phyloP scores from a whole-genome alignment of 2,797 vertebrate genomes.

The Rhinogobio ventralis region DNA sequence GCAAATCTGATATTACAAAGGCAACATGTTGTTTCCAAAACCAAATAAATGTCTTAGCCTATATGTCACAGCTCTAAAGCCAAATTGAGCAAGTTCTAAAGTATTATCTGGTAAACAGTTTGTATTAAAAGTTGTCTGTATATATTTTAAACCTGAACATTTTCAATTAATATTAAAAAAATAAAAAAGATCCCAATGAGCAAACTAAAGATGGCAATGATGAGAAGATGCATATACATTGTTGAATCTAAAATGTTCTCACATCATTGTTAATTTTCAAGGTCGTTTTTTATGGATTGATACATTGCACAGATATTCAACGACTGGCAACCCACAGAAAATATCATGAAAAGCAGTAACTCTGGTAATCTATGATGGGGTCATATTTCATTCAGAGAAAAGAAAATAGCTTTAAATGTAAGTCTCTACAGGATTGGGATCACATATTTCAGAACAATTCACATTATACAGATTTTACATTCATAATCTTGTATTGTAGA shows the following conservation, averaged over 20 bases:
- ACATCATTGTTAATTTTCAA: neutral
- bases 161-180: neutral
- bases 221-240: too few relatives aligned
- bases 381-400: slow-evolving; percentile 21
- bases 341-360: neutral
- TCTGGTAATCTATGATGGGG: neutral
- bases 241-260: neutral
- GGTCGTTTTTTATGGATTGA: neutral
- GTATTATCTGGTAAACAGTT: neutral
- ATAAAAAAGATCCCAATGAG: neutral
- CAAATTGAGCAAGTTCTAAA: neutral
- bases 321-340: slow-evolving; percentile 16
- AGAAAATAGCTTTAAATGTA: neutral
- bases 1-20: neutral
- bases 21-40: neutral
- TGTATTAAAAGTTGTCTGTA: neutral
- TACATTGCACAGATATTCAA: neutral
- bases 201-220: neutral
- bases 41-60: neutral
- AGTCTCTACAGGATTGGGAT: neutral
- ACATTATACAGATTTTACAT: neutral
- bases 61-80: neutral
- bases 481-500: neutral
- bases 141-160: neutral
- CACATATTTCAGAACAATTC: neutral